phyloP scores from a whole-genome alignment of 2,888 invertebrate species.

The Cetonia aurata region DNA sequence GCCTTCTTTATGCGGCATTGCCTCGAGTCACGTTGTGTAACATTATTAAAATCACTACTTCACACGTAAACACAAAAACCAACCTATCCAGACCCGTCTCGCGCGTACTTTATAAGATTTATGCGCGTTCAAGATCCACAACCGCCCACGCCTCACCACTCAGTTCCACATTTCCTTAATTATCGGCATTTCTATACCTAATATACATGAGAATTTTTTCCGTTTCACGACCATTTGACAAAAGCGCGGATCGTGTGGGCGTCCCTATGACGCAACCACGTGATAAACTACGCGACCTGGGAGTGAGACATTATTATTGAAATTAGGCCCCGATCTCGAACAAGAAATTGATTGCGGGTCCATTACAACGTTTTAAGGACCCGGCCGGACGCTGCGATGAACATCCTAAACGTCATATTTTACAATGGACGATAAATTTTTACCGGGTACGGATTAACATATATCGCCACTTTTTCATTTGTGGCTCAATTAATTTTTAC shows the following conservation, averaged over 20 bases:
- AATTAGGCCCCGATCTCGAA: conserved; percentile 41
- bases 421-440: conserved; percentile 15
- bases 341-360: conserved; percentile 19
- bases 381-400: not conserved
- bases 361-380: conserved; percentile 4
- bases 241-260: conserved; percentile 5
- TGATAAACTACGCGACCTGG: conserved; percentile 24
- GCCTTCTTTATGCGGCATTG: no score
- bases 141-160: not conserved
- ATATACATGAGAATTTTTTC: not conserved
- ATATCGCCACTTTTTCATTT: conserved; percentile 11
- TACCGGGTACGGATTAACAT: not conserved
- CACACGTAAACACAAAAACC: no score
- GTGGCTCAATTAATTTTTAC: conserved; percentile 19
- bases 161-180: conserved; percentile 19
- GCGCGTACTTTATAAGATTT: no score
- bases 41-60: no score
- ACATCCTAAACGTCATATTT: conserved; percentile 13
- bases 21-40: no score
- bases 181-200: not conserved
- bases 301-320: conserved; percentile 46
- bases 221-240: not conserved
- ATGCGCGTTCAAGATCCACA: no score
- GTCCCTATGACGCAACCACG: not conserved
- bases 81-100: no score